Percentiles rank a stretch among this genome's conserved stretches.
phyloP scores from a whole-genome alignment of 2,888 invertebrate species.

The Clistopyga incitator region DNA sequence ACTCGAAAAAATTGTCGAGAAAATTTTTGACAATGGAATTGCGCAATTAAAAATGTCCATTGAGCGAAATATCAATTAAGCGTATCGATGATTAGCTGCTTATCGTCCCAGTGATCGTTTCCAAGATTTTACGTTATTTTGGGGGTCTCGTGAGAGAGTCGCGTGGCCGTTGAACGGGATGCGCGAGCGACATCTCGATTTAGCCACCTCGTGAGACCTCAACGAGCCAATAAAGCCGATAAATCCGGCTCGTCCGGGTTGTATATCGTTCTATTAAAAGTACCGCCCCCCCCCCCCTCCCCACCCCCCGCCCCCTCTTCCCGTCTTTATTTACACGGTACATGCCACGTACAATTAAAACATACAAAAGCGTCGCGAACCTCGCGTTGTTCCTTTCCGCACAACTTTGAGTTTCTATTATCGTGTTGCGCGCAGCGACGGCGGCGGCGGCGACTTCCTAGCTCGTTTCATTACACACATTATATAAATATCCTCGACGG shows the following conservation, averaged over 20 bases:
- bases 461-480: conserved; percentile 38
- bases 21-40: no score
- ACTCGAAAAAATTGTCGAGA: no score
- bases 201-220: conserved; percentile 64
- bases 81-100: background rate
- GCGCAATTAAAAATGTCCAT: no score
- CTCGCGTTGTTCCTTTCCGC: conserved; percentile 56
- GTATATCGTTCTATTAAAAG: conserved; percentile 66
- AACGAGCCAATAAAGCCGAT: conserved; percentile 68
- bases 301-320: conserved; percentile 14
- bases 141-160: conserved; percentile 55
- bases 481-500: conserved; percentile 61
- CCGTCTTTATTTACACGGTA: background rate
- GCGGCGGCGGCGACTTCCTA: conserved; percentile 63
- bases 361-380: conserved; percentile 20
- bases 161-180: conserved; percentile 52
- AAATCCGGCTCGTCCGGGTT: conserved; percentile 65
- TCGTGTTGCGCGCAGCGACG: conserved; percentile 55
- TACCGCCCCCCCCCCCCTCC: conserved; percentile 9
- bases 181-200: conserved; percentile 60
- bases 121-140: conserved; percentile 58
- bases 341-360: background rate
- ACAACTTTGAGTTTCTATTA: conserved; percentile 59
- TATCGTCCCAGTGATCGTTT: background rate
- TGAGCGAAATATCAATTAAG: no score